Evolutionary conservation across 2,797 vertebrate genomes (phyloP).

Genomic region (Distichodus sexfasciatus): DNA sequence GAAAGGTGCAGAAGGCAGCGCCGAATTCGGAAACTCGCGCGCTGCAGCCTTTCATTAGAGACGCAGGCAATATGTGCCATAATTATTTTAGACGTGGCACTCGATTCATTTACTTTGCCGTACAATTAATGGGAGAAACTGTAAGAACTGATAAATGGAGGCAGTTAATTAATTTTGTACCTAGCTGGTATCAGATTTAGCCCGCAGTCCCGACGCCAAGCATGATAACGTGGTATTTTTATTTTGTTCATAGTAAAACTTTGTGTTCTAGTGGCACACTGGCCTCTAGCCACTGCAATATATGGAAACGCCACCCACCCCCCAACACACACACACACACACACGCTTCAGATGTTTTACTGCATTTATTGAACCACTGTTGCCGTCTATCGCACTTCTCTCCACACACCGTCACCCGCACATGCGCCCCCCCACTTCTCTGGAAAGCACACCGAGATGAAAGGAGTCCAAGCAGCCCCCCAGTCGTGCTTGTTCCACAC

Average conservation of each 20-base stretch:
- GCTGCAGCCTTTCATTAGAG: constrained; percentile 10
- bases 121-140: constrained; percentile 15
- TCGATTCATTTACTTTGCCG: constrained; percentile 16
- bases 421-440: constrained; percentile 40
- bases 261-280: constrained; percentile 18
- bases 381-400: constrained; percentile 58
- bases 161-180: constrained; percentile 24
- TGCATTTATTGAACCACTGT: constrained; percentile 64
- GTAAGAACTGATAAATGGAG: constrained; percentile 25
- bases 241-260: neutral
- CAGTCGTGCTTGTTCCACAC: constrained; percentile 64
- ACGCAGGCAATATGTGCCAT: neutral
- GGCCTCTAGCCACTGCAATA: constrained; percentile 5
- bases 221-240: neutral
- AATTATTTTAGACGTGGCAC: neutral
- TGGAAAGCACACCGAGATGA: constrained; percentile 50
- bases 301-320: constrained; percentile 29
- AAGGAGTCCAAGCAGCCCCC: constrained; percentile 53
- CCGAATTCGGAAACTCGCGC: neutral
- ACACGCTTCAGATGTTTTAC: constrained; percentile 66
- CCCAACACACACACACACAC: constrained; percentile 9
- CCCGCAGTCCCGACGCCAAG: constrained; percentile 9
- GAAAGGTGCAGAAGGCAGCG: neutral
- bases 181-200: constrained; percentile 24
- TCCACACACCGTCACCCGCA: constrained; percentile 51